Conservation (phyloP, 2,797 vertebrate species). For the Ambastaia sidthimunki region DNA sequence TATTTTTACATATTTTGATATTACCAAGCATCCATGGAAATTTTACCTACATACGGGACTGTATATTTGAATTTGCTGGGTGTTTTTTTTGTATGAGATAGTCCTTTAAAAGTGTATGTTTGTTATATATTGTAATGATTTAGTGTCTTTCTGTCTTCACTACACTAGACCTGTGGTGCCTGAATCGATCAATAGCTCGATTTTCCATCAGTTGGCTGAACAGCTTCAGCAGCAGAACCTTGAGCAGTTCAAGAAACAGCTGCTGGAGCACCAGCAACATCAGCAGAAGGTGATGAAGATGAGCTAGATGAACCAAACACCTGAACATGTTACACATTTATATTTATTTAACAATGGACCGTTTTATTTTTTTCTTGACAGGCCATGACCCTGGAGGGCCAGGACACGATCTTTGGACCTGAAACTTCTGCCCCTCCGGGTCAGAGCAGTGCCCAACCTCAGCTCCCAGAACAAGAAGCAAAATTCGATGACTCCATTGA, state of each 20-base stretch:
- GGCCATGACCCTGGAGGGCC: conserved; percentile 87
- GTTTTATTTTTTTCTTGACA: conserved; percentile 57
- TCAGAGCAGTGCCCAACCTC: conserved; percentile 89
- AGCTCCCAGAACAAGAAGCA: conserved; percentile 85
- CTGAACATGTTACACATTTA: not conserved
- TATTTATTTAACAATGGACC: not conserved
- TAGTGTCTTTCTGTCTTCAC: conserved; percentile 42
- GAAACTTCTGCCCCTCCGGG: conserved; percentile 86
- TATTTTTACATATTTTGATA: too few species aligned
- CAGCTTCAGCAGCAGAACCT: conserved; percentile 97
- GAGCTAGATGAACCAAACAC: not conserved
- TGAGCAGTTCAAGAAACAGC: conserved; percentile 96
- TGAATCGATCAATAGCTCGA: conserved; percentile 95
- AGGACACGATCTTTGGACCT: conserved; percentile 89
- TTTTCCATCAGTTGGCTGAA: conserved; percentile 97
- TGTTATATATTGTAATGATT: not conserved
- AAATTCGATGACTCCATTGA: conserved; percentile 94
- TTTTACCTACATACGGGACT: too few species aligned
- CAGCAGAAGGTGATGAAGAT: conserved; percentile 64
- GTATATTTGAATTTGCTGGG: too few species aligned
- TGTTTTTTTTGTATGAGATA: too few species aligned
- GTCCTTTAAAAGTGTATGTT: not conserved
- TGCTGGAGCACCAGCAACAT: conserved; percentile 84
- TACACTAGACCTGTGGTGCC: conserved; percentile 87
- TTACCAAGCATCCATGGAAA: too few species aligned